phyloP scores from a whole-genome alignment of 2,797 vertebrate genomes.

The Acanthornis magna region DNA sequence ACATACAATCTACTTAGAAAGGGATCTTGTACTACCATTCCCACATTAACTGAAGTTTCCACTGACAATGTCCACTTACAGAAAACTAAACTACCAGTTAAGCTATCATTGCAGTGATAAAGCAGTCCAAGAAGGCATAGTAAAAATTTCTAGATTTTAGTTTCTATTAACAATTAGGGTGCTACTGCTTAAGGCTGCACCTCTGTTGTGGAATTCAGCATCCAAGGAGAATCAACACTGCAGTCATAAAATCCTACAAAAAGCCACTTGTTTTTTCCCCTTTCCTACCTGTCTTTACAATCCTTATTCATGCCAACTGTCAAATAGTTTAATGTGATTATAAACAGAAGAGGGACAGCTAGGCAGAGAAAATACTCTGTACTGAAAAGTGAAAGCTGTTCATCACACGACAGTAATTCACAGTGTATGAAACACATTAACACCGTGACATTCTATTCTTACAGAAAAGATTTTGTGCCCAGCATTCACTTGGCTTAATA shows the following conservation, averaged over 20 bases:
- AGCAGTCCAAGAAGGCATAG: background rate
- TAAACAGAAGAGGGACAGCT: conserved; percentile 49
- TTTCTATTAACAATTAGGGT: background rate
- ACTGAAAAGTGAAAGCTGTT: conserved; percentile 63
- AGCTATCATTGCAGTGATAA: conserved; percentile 6
- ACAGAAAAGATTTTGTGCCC: conserved; percentile 6
- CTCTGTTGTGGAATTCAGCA: background rate
- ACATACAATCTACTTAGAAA: background rate
- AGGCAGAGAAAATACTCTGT: conserved; percentile 40
- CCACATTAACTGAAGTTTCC: background rate
- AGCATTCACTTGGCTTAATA: conserved; percentile 18
- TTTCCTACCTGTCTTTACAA: conserved; percentile 32
- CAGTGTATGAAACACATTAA: conserved; percentile 56
- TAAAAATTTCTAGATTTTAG: background rate
- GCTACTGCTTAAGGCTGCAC: background rate
- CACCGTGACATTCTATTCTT: conserved; percentile 34
- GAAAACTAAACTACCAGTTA: background rate
- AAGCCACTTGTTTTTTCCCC: background rate
- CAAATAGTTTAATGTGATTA: conserved; percentile 37
- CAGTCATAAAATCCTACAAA: conserved; percentile 1
- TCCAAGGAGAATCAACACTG: conserved; percentile 11
- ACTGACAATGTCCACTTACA: background rate
- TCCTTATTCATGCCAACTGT: conserved; percentile 1
- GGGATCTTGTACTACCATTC: background rate
- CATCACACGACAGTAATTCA: conserved; percentile 45